A percentile compares a stretch with the other conserved stretches of the same genome.
phyloP scores from a whole-genome alignment of 2,113 vertebrate species.

The Andinoacara biseriatus region DNA sequence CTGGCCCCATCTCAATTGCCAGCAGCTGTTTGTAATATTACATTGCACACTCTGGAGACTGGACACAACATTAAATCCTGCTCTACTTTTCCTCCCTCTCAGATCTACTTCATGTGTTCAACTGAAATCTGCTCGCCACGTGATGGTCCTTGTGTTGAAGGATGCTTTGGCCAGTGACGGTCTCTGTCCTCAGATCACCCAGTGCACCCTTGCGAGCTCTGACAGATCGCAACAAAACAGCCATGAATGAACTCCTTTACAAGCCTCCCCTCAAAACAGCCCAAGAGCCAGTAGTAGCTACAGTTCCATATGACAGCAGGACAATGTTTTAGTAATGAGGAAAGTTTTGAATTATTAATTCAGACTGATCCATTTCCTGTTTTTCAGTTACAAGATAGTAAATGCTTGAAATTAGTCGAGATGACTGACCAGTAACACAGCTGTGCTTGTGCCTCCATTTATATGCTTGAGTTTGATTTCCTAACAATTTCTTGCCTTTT shows the following conservation, averaged over 20 bases:
- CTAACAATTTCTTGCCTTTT: not conserved
- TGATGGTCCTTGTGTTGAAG: constrained; percentile 80
- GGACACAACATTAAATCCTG: constrained; percentile 5
- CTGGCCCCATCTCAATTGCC: constrained; percentile 41
- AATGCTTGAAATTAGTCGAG: constrained; percentile 16
- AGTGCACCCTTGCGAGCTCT: constrained; percentile 3
- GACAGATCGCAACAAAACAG: constrained; percentile 17
- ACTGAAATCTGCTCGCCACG: constrained; percentile 80
- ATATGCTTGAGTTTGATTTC: not conserved
- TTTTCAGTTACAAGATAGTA: constrained; percentile 48
- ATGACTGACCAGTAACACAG: constrained; percentile 26
- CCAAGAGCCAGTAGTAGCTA: constrained; percentile 21
- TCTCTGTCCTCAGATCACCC: constrained; percentile 12
- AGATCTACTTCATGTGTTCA: constrained; percentile 86
- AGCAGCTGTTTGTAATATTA: constrained; percentile 36
- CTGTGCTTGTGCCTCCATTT: not conserved
- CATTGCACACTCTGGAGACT: not conserved
- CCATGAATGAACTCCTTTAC: constrained; percentile 9
- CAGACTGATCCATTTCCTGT: constrained; percentile 65
- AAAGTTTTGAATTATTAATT: constrained; percentile 67
- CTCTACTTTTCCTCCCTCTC: constrained; percentile 14
- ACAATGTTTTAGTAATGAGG: constrained; percentile 70
- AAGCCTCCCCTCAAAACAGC: not conserved
- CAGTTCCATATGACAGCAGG: constrained; percentile 58
- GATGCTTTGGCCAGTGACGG: constrained; percentile 76